These are phyloP conservation scores for Athene cunicularia DNA, from an alignment of 2,113 vertebrate species.

Conservation along the genomic window DNA sequence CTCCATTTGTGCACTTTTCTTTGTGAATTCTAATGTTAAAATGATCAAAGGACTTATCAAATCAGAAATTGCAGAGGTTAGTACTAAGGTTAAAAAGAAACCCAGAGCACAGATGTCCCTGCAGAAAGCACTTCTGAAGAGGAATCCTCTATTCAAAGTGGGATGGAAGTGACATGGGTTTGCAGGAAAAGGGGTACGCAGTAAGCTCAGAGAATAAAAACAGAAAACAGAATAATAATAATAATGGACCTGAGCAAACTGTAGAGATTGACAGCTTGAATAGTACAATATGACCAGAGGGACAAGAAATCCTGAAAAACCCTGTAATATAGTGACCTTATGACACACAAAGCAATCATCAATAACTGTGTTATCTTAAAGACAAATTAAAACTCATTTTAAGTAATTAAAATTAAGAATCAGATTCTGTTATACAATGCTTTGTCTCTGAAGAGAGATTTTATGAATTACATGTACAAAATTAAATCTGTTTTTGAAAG, in stretches of 20 bases:
- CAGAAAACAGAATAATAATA: not conserved
- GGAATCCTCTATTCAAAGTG: not conserved
- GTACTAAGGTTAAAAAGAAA: not conserved
- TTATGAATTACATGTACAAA: not conserved
- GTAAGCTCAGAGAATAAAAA: not conserved
- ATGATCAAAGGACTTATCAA: not conserved
- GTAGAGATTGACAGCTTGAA: not conserved
- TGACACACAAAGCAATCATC: not conserved
- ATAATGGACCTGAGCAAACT: not conserved
- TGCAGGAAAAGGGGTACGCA: not conserved
- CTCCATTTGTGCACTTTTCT: not conserved
- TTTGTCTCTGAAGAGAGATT: not conserved
- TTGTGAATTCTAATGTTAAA: not conserved
- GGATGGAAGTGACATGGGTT: not conserved
- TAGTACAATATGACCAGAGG: not conserved
- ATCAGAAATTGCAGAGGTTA: not conserved
- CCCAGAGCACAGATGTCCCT: not conserved
- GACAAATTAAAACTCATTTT: not conserved
- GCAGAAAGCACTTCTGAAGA: not conserved
- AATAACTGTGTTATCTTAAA: not conserved
- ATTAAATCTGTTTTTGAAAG: not conserved
- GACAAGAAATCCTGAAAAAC: not conserved
- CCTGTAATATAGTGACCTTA: not conserved
- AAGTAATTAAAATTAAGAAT: not conserved
- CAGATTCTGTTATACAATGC: not conserved